Conservation (phyloP, 2,113 vertebrate species). For the Vicugna pacos region DNA sequence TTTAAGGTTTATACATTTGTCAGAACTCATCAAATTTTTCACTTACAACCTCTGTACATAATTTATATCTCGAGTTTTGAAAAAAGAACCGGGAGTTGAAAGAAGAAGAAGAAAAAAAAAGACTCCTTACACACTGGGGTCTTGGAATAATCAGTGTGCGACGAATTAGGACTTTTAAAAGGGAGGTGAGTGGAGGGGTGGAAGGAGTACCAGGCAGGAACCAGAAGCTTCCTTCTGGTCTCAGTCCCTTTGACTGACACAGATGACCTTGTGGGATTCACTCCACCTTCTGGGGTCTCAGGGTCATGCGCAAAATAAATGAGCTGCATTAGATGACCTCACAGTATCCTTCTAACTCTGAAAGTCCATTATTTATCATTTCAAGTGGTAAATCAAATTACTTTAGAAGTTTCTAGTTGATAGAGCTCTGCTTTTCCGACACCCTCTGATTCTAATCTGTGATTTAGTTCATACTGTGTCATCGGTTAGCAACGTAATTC, state of each 20-base stretch:
- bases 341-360: not conserved
- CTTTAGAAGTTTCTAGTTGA: constrained; percentile 18
- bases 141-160: not conserved
- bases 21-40: not conserved
- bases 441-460: constrained; percentile 26
- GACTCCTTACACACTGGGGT: not conserved
- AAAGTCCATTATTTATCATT: constrained; percentile 1
- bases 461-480: not conserved
- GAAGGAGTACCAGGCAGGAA: not conserved
- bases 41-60: not conserved
- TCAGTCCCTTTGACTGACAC: not conserved
- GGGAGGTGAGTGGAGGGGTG: not conserved
- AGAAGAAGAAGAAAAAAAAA: not conserved
- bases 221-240: not conserved
- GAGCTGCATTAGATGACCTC: not conserved
- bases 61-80: not conserved
- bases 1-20: not conserved
- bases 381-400: constrained; percentile 57
- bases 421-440: not conserved
- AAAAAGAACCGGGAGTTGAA: not conserved
- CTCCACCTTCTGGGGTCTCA: not conserved
- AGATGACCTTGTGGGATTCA: not conserved
- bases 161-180: not conserved
- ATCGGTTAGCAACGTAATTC: not conserved
- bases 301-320: not conserved